Conservation (phyloP, 2,797 vertebrate genomes). For the Scolopax rusticola region DNA sequence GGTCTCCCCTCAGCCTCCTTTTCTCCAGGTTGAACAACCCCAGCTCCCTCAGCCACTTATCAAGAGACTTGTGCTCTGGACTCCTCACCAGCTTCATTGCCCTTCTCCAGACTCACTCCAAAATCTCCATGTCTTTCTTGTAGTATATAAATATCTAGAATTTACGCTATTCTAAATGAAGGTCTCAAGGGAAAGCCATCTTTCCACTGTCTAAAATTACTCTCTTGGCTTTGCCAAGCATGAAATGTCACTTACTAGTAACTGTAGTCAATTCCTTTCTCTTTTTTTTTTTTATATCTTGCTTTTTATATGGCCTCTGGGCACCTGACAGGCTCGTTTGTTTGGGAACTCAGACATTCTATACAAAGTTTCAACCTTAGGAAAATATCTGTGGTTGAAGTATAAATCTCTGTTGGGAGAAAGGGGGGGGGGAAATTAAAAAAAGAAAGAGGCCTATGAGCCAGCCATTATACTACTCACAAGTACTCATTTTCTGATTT, state of each 20-base stretch:
- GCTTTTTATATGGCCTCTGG: accelerated
- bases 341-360: neutral
- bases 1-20: neutral
- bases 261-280: neutral
- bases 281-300: too few relatives aligned
- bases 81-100: neutral
- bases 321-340: neutral
- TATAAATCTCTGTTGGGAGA: neutral
- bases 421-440: accelerated
- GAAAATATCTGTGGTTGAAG: neutral
- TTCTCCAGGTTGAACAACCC: neutral
- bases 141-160: neutral
- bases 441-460: neutral
- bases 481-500: neutral
- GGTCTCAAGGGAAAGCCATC: neutral
- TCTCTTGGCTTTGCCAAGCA: neutral
- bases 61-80: neutral
- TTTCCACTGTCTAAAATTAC: neutral
- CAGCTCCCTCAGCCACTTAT: neutral
- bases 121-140: neutral
- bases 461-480: neutral
- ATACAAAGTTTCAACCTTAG: neutral
- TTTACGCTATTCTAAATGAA: neutral
- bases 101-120: neutral
- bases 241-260: neutral